Evolutionary conservation across 2,797 vertebrate species (phyloP), one percentile per base, ranked within the genome.

Genomic region (Sylvilagus floridanus): DNA sequence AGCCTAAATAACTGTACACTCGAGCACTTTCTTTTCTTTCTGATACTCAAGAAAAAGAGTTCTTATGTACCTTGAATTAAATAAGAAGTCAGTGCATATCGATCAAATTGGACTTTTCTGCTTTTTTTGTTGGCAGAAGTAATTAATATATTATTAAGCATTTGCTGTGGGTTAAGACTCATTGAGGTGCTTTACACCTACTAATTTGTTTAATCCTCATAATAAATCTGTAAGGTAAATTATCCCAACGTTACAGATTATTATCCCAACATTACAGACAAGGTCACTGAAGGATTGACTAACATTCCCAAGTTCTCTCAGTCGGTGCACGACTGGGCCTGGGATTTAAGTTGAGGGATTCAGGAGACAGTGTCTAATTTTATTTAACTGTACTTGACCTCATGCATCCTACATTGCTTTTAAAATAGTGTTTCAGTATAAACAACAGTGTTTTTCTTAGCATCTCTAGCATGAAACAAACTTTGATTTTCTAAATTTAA

Each of bases 381-480:
- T 73, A 0, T 63, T 17, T 65, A 72, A 50, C 14, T 62, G 62
- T 2, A 37, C 30, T 52, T 57, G 26, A 75, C 85, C 17, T 57
- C 54, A 57, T 65, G 2, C 30, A 88, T 12, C 21, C 62, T 54
- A 57, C 5, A 76, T 10, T 47, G 19, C 63, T 72, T 62, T 88
- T 66, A 88, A 60, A 96, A 37, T 24, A 96, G 65, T 26, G n/a
- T 81, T 66, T 69, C 47, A 84, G 21, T 69, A 89, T 32, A 84
- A 24, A 19, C 77, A 84, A 0, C 19, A 16, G 10, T 65, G 7
- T 52, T 94, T 78, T 89, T 21, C 42, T 88, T 65, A 81, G 47
- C 16, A 88, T 68, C 16, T 37, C 52, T 83, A 63, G 50, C 32
- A 68, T 35, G 14, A 86, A 16, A 79, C 11, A 79, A 60, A 52